A percentile compares a stretch with the other conserved stretches of the same genome.
phyloP scores from a whole-genome alignment of 2,888 invertebrate species.

The Noctua fimbriata region DNA sequence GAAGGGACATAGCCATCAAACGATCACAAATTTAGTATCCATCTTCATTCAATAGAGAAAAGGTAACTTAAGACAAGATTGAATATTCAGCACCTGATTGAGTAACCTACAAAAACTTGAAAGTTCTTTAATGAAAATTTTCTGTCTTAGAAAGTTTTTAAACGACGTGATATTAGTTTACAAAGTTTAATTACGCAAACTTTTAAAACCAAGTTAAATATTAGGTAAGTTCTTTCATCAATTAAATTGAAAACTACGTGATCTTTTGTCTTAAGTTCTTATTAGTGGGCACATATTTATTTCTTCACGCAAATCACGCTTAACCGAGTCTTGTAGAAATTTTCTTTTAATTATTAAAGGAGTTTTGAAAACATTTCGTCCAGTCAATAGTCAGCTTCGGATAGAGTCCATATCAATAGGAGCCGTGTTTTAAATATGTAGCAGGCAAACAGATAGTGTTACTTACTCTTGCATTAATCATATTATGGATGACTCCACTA shows the following conservation, averaged over 20 bases:
- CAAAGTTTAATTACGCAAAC: conserved; percentile 7
- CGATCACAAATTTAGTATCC: not conserved
- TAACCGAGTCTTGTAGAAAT: not conserved
- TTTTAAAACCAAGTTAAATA: conserved; percentile 9
- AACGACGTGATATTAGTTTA: conserved; percentile 13
- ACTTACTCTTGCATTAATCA: no score
- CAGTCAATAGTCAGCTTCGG: not conserved
- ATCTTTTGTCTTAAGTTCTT: no score
- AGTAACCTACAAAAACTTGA: not conserved
- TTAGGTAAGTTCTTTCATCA: not conserved
- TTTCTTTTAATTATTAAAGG: not conserved
- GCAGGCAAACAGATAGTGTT: not conserved
- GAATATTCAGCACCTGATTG: not conserved
- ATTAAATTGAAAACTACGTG: not conserved
- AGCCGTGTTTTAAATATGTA: not conserved
- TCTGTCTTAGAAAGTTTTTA: not conserved
- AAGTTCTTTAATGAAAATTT: conserved; percentile 5
- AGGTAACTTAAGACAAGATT: not conserved
- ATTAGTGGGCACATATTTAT: not conserved
- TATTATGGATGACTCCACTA: not conserved
- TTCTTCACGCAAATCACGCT: not conserved
- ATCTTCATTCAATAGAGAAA: not conserved
- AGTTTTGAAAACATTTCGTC: not conserved
- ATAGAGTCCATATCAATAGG: not conserved
- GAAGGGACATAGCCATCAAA: not conserved